Evolutionary conservation across 2,888 invertebrate genomes (phyloP), one percentile per base, ranked within the genome.

Genomic region (Leptinotarsa tumamoca): DNA sequence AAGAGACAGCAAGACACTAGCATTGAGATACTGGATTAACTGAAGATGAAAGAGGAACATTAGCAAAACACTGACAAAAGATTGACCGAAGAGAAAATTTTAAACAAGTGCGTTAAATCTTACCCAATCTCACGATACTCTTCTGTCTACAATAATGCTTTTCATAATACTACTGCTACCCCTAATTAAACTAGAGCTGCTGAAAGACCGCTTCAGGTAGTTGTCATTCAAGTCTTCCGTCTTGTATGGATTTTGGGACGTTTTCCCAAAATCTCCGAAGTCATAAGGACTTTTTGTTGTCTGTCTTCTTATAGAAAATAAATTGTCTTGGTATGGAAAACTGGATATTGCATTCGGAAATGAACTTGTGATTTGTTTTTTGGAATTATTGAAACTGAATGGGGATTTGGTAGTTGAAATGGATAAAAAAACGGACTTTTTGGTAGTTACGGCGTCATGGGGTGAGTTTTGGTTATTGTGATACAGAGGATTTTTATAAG

Each of bases 221-320:
- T 89, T 89, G 82, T 87, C 88, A 80, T 87, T 87, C 63, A 87
- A 80, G 75, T 85, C 84, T 74, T 85, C 82, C 76, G 85, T 82
- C 74, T 85, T 81, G 81, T 89, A 90, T 4, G 89, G 90, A 83
- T 88, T 91, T 86, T 91, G 91, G 10, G 92, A 92, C 1, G 93
- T 92, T 84, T 85, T 87, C 71, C 87, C 89, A 82, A 89, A 89
- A 82, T 89, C 87, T 75, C 87, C 88, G 84, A 90, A 90, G 84
- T 90, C 87, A 82, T 90, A 90, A 14, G 90, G 90, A 82, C 88
- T 91, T 86, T 91, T 92, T 14, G 93, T 92, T 3, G 93, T 92
- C 70, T 83, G 85, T 82, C 83, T 85, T 87, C 88, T 85, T 84
- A 87, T 80, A 86, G 87, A 74, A 86, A 88, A 87, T 85, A 88